Percentiles rank a stretch among this genome's conserved stretches.
phyloP scores from a whole-genome alignment of 2,888 invertebrate species.

The Adelognathus sp. region DNA sequence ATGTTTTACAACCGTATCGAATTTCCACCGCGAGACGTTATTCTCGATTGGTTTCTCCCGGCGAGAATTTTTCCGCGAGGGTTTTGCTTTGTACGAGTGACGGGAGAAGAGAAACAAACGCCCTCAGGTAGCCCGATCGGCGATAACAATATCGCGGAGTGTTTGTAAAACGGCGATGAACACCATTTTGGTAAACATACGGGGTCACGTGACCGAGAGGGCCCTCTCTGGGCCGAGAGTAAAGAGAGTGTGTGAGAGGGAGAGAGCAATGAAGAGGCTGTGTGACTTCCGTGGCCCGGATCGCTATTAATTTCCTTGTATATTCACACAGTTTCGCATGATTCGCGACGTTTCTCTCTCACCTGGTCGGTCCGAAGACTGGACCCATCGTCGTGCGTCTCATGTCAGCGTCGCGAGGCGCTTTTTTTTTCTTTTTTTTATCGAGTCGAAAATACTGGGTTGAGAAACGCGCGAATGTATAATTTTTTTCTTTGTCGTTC shows the following conservation, averaged over 20 bases:
- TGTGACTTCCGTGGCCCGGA: conserved; percentile 73
- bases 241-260: background rate
- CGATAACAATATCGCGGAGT: conserved; percentile 43
- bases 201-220: conserved; percentile 76
- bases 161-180: conserved; percentile 66
- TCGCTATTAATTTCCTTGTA: conserved; percentile 61
- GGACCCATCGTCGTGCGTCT: conserved; percentile 46
- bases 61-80: too few species aligned
- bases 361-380: conserved; percentile 72
- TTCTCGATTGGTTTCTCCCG: background rate
- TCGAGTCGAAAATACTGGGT: too few species aligned
- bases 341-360: conserved; percentile 60
- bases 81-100: too few species aligned
- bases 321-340: conserved; percentile 50
- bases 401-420: conserved; percentile 33
- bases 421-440: background rate
- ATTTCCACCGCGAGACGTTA: conserved; percentile 30
- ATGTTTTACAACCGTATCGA: background rate
- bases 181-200: conserved; percentile 81
- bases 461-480: background rate
- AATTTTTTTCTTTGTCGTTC: conserved; percentile 23
- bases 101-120: background rate
- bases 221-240: conserved; percentile 38
- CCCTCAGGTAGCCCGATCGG: conserved; percentile 19
- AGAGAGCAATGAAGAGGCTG: conserved; percentile 69